Base-by-base conservation (phyloP, 2,888 invertebrate species). In the Phlogophora meticulosa region DNA sequence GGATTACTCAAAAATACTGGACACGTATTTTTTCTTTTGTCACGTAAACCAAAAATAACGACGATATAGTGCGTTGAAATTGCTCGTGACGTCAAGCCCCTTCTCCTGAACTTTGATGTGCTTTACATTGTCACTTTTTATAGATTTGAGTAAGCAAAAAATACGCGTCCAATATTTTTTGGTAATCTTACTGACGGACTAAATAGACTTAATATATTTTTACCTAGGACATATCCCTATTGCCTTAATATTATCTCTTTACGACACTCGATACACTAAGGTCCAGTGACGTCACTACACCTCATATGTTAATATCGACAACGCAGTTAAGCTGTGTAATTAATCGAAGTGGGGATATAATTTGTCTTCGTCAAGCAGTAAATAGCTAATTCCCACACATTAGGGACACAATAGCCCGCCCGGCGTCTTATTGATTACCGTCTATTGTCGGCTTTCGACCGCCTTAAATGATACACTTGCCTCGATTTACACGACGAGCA, bases 351-450 rank as follows among this genome's bases (percentile, higher is more conserved):
- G 78, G 85, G 85, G 87, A 90, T 91, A 93, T 93, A 94, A 95
- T 95, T 95, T 94, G 93, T 95, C 95, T 95, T 94, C 94, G 95
- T 95, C 95, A 93, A 86, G 90, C 86, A 90, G 91, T 91, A 94
- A 95, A 94, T 93, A 94, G 94, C 94, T 94, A 94, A 95, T 95
- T 94, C 93, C 93, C 92, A 90, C 93, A 94, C 93, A 94, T 94
- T 95, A 94, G 90, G 89, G 88, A 90, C 90, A 95, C 95, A 95
- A 95, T 93, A 88, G 93, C 84, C 86, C 88, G 86, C 86, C 89
- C 85, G 89, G 85, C 86, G 87, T 87, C 88, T 94, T 94, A 95
- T 95, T 95, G 95, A 95, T 95, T 94, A 93, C 93, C 85, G 72
- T 71, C 94, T 88, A 94, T 95, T 95, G 94, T 95, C 92, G 93